Evolutionary conservation across 2,888 invertebrate species (phyloP).

Genomic region (Tholera decimalis): DNA sequence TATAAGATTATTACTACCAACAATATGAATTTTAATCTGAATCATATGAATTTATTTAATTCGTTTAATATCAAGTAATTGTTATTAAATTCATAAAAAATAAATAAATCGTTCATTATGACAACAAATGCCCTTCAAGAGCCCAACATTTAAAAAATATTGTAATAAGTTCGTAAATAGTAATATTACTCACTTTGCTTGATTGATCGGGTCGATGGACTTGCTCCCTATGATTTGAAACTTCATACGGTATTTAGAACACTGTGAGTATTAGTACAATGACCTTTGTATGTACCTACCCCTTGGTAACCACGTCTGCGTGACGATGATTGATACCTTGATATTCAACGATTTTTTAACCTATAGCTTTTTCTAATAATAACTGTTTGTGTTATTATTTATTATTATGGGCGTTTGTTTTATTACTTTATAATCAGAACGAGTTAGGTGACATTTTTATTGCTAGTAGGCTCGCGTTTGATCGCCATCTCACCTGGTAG

Average conservation of each 20-base stretch:
- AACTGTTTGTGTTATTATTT: neutral
- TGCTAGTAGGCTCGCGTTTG: too few species aligned
- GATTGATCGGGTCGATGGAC: slow-evolving; percentile 38
- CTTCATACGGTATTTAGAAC: slow-evolving; percentile 7
- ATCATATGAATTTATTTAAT: too few species aligned
- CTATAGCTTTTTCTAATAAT: neutral
- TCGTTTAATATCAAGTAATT: too few species aligned
- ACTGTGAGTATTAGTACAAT: slow-evolving; percentile 24
- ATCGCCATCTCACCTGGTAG: too few species aligned
- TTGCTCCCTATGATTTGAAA: slow-evolving; percentile 23
- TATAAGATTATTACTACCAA: too few species aligned
- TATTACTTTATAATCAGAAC: neutral
- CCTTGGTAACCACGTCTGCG: slow-evolving; percentile 36
- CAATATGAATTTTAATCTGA: too few species aligned
- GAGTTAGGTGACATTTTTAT: too few species aligned
- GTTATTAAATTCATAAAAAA: too few species aligned
- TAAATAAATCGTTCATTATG: too few species aligned
- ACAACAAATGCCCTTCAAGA: too few species aligned
- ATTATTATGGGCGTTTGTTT: slow-evolving; percentile 10
- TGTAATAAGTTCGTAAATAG: too few species aligned
- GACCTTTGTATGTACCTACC: slow-evolving; percentile 29
- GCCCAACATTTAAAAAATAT: too few species aligned
- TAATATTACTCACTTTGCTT: slow-evolving; percentile 12
- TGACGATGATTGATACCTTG: slow-evolving; percentile 36
- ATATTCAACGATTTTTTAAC: slow-evolving; percentile 12